Conservation (phyloP, 1,140 invertebrate genomes). For the Nilaparvata lugens region DNA sequence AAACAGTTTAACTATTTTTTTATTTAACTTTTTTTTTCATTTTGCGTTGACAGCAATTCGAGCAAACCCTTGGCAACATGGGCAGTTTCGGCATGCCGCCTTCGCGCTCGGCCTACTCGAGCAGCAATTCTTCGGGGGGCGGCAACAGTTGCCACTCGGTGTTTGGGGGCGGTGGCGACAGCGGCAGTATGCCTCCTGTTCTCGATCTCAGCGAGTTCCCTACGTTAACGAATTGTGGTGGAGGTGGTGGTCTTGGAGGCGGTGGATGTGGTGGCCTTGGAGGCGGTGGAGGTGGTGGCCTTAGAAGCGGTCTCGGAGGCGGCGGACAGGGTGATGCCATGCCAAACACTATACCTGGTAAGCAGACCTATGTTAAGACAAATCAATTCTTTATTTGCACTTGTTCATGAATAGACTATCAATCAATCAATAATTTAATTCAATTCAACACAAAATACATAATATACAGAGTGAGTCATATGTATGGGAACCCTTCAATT, state of each 20-base stretch:
- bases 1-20: too few species aligned
- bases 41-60: conserved; percentile 39
- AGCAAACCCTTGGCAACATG: conserved; percentile 53
- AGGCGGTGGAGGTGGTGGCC: too few species aligned
- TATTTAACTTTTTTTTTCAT: too few species aligned
- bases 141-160: conserved; percentile 64
- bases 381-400: too few species aligned
- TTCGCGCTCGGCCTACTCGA: conserved; percentile 37
- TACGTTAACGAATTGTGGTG: conserved; percentile 68
- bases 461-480: too few species aligned
- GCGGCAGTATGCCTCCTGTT: conserved; percentile 67
- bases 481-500: too few species aligned
- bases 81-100: conserved; percentile 49
- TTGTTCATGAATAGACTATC: too few species aligned
- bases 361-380: conserved; percentile 72
- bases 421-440: too few species aligned
- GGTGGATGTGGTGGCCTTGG: too few species aligned
- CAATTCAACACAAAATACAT: too few species aligned
- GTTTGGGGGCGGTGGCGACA: conserved; percentile 54
- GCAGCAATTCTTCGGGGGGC: conserved; percentile 32
- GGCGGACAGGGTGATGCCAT: conserved; percentile 53
- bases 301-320: too few species aligned
- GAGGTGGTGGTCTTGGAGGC: too few species aligned
- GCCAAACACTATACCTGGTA: conserved; percentile 63
- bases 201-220: conserved; percentile 86